Evolutionary conservation across 2,888 invertebrate species (phyloP), one percentile per base, ranked within the genome.

Genomic region (Taphrorychus bicolor): DNA sequence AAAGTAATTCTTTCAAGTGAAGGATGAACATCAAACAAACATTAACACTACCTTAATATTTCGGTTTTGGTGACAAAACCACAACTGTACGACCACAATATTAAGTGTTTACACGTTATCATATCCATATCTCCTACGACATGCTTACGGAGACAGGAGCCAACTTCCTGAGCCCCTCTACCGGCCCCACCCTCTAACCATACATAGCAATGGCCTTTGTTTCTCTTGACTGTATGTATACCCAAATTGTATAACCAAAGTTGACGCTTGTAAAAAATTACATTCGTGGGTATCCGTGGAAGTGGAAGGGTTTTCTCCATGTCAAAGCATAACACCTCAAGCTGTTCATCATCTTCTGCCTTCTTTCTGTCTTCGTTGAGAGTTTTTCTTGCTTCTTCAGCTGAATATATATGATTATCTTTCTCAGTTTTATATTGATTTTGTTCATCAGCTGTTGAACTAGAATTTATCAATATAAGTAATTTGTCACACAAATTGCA

Each of bases 291-390:
- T 17, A 70, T 63, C 11, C 68, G 60, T 9, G 70, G 65, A 24
- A 70, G 58, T 23, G 70, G 60, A 40, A 65, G 32, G n/a, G 61
- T 70, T 49, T 21, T 70, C 59, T 70, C 61, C 59, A 70, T 42
- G 49, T 70, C 84, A 83, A 73, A 83, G 83, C 65, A 81, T 81
- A 70, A 85, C 85, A 73, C 79, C 83, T 56, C 84, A 84, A 71
- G 23, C 23, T 70, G 22, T 22, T 42, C 49, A 21, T 67, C 40
- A 11, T 67, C 52, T 32, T 24, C 24, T 14, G 69, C 69, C 9
- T 41, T 40, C 21, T 53, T 69, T 45, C 58, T 63, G 48, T 69
- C 56, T 42, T 18, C 51, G 22, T 69, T 61, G 49, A 56, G 14
- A 61, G 18, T 18, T 14, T 58, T 69, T 52, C 64, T 69, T 56